Base-by-base conservation (phyloP, 2,113 vertebrate species). In the Montifringilla adamsi region DNA sequence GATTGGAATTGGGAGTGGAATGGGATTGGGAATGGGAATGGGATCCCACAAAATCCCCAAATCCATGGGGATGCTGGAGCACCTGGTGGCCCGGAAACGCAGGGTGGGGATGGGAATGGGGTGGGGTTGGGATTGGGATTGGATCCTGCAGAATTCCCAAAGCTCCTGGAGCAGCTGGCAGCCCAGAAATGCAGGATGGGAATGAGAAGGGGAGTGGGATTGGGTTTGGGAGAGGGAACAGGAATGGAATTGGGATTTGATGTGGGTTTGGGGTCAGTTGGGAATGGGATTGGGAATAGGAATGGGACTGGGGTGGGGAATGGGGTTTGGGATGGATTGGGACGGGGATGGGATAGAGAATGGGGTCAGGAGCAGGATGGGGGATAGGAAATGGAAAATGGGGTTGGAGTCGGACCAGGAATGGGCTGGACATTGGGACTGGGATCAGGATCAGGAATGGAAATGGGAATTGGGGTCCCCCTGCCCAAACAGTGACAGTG, bases 11-110 rank as follows among this genome's bases (percentile, higher is more conserved):
- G 37, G 37, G 37, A 37, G 9, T 37, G 37, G 37, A 37, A 37
- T 37, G 37, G 37, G 37, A 37, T 37, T 37, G 37, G 37, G 37
- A 37, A 39, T 39, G 44, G 46, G 20, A 46, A 55, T 56, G 99
- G 99, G 99, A 99, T 62, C 97, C 98, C 14, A 97, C 98, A 89
- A 99, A 99, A 55, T 99, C 99, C 93, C 97, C 98, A 3, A 96
- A 95, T 8, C 99, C 99, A 3, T 98, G 96, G 22, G 94, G 97
- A 99, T 99, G 99, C 98, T 99, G 67, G 97, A 98, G 60, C 96
- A 58, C 3, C 90, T 99, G 83, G 93, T 97, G 22, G 97, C 98
- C 21, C 98, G 99, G 91, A 99, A 97, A 53, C 98, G 99, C 78
- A 99, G 99, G 98, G 99, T 98, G 43, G 82, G 83, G 1, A 10